phyloP scores from a whole-genome alignment of 2,888 invertebrate species.

The Myopa testacea region DNA sequence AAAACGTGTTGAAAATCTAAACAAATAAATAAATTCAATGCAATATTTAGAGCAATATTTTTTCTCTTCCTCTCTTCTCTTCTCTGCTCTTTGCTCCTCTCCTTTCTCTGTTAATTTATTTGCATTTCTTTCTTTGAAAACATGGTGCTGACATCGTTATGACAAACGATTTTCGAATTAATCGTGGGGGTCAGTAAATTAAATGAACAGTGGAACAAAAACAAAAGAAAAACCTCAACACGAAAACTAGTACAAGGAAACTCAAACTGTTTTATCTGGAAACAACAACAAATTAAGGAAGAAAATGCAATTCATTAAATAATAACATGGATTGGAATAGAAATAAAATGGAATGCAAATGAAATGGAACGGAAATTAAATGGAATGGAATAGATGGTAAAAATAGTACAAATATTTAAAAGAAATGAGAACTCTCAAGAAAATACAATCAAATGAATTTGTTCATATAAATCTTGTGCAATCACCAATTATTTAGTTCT shows the following conservation, averaged over 20 bases:
- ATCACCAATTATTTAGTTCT: no score
- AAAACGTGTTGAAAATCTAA: slow-evolving; percentile 12
- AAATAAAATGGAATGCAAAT: background rate
- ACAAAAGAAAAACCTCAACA: background rate
- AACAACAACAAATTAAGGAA: background rate
- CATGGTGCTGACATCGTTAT: slow-evolving; percentile 22
- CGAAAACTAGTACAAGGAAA: no score
- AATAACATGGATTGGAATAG: background rate
- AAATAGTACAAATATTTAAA: no score
- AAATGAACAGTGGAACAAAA: background rate
- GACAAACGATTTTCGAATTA: background rate
- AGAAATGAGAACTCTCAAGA: no score
- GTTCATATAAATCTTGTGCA: no score
- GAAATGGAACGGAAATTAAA: background rate
- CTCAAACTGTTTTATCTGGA: no score
- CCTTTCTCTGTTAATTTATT: background rate
- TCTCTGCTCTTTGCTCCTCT: background rate
- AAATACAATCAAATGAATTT: no score
- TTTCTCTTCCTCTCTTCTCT: background rate
- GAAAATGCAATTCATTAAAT: background rate
- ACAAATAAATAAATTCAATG: background rate
- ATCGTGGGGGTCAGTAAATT: background rate
- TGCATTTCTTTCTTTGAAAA: background rate
- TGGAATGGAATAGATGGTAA: no score
- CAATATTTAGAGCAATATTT: background rate